Percentiles rank a stretch among this genome's conserved stretches.
These are phyloP conservation scores for Corynorhinus townsendii DNA, from an alignment of 2,113 vertebrate species.

Conservation along the genomic window DNA sequence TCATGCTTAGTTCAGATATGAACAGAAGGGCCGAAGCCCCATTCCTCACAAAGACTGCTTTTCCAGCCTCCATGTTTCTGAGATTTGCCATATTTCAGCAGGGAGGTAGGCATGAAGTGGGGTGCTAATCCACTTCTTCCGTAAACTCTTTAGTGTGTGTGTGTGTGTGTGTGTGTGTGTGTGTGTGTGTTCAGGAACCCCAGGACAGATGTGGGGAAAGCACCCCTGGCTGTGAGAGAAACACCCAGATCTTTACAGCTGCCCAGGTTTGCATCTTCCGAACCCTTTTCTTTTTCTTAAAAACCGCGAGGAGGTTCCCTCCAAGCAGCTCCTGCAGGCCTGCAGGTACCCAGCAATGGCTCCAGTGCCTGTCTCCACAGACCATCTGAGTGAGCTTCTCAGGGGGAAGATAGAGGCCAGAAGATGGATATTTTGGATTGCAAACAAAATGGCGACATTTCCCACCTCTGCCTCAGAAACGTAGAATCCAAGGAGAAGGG, in stretches of 20 bases:
- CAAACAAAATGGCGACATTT: slow-evolving; percentile 84
- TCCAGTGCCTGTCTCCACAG: background rate
- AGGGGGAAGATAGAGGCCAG: slow-evolving; percentile 64
- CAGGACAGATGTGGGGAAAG: background rate
- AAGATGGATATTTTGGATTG: slow-evolving; percentile 79
- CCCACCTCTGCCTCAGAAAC: slow-evolving; percentile 70
- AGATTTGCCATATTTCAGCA: background rate
- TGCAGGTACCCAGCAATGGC: slow-evolving; percentile 10
- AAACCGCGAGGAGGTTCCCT: background rate
- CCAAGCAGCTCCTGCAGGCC: background rate
- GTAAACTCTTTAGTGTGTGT: background rate
- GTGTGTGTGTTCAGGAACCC: background rate
- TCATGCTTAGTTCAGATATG: background rate
- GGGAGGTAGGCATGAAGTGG: background rate
- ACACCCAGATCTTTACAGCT: background rate
- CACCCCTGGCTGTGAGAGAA: slow-evolving; percentile 7
- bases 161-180: no score
- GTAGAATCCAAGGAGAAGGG: slow-evolving; percentile 69
- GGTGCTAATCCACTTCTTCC: background rate
- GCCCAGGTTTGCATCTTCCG: background rate
- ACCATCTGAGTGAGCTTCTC: slow-evolving; percentile 57
- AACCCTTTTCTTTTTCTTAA: slow-evolving; percentile 2
- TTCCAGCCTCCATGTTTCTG: slow-evolving; percentile 27
- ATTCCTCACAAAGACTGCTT: slow-evolving; percentile 16
- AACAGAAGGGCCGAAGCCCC: background rate